These are phyloP conservation scores for Bactericera cockerelli DNA, from an alignment of 1,140 invertebrate genomes.

Conservation along the genomic window DNA sequence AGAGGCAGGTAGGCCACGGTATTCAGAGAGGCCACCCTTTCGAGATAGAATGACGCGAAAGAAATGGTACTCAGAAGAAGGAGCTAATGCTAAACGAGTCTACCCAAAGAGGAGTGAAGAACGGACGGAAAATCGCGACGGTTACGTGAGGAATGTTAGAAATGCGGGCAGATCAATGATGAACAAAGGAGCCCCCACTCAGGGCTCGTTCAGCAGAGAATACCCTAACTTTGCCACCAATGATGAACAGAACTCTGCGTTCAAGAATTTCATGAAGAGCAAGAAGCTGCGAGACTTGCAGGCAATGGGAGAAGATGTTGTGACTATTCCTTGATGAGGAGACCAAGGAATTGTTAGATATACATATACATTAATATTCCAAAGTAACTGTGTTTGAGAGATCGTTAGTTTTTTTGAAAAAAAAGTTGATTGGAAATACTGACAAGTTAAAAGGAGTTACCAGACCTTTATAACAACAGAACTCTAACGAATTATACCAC, in stretches of 20 bases:
- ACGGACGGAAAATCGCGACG: not conserved
- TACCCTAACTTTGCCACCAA: not conserved
- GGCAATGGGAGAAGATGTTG: too few relatives aligned
- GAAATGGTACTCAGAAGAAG: slow-evolving; percentile 4
- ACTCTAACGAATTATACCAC: too few relatives aligned
- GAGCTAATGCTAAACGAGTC: not conserved
- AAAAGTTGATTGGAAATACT: too few relatives aligned
- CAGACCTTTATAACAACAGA: too few relatives aligned
- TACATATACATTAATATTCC: too few relatives aligned
- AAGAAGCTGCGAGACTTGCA: not conserved
- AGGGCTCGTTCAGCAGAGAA: not conserved
- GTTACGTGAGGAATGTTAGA: not conserved
- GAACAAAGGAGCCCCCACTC: not conserved
- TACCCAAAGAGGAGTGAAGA: not conserved
- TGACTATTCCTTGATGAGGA: too few relatives aligned
- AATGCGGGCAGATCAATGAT: not conserved
- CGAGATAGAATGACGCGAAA: not conserved
- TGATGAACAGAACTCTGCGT: not conserved
- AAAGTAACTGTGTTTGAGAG: too few relatives aligned
- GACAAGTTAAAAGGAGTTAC: too few relatives aligned
- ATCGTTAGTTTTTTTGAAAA: too few relatives aligned
- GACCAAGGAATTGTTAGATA: too few relatives aligned
- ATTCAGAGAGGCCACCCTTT: too few relatives aligned
- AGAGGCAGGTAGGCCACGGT: too few relatives aligned
- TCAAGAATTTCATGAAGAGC: not conserved